Evolutionary conservation across 2,113 vertebrate species (phyloP), one percentile per base, ranked within the genome.

Genomic region (Chitala chitala): DNA sequence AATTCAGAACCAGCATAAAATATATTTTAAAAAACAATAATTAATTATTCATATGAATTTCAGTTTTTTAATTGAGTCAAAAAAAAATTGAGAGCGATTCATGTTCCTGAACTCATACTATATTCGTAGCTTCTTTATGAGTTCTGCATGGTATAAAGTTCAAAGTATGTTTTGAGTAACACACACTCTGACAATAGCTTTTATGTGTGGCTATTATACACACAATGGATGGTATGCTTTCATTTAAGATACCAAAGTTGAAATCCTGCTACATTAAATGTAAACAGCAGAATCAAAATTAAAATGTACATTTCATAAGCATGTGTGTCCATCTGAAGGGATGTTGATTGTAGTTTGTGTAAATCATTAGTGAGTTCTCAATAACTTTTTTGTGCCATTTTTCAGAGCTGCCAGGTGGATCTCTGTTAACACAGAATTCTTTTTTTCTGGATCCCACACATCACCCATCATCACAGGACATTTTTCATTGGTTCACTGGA

Each of bases 131-230:
- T 82, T 33, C 59, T 55, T 73, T 74, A 72, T 71, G 68, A 73
- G 73, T 68, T 76, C 74, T 76, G 78, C 78, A 80, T 83, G 72
- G 46, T 76, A 80, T n/a, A n/a, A 82, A 80, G 51, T 65, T 29
- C n/a, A 31, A 20, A 61, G 26, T 61, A 75, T 75, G 58, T 46
- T 72, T 58, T 17, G 71, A 73, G 76, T 74, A 77, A 68, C 29
- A 63, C 68, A 26, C 73, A 66, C 29, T 74, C 50, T n/a, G n/a
- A n/a, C n/a, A n/a, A n/a, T n/a, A n/a, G n/a, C n/a, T n/a, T n/a
- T n/a, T n/a, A n/a, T n/a, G n/a, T n/a, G n/a, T n/a, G n/a, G n/a
- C n/a, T n/a, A n/a, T n/a, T n/a, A n/a, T n/a, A n/a, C n/a, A n/a
- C n/a, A n/a, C n/a, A n/a, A n/a, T n/a, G n/a, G n/a, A n/a, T n/a